Conservation (phyloP, 1,140 invertebrate genomes). For the Drosophila kohkoa region DNA sequence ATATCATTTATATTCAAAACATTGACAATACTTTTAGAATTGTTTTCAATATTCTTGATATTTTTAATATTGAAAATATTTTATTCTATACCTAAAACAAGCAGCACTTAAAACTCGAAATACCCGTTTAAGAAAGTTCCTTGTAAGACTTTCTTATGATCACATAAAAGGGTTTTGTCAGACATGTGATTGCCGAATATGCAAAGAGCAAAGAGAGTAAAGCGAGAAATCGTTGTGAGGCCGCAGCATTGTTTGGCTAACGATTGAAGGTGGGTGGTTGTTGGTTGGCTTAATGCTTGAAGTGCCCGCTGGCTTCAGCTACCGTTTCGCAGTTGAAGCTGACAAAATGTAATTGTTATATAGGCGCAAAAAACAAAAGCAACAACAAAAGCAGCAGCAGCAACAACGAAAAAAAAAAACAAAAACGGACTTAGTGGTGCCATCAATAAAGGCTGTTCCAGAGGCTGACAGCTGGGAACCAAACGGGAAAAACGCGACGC, state of each 20-base stretch:
- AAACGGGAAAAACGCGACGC: conserved; percentile 62
- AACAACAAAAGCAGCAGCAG: not conserved
- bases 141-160: conserved; percentile 23
- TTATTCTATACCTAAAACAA: no score
- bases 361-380: conserved; percentile 58
- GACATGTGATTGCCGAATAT: conserved; percentile 57
- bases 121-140: conserved; percentile 32
- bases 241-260: conserved; percentile 55
- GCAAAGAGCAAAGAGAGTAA: conserved; percentile 36
- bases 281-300: conserved; percentile 14
- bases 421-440: conserved; percentile 65
- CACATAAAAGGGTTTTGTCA: conserved; percentile 59
- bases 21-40: no score
- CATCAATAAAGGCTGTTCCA: conserved; percentile 66
- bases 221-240: conserved; percentile 16
- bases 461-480: conserved; percentile 36
- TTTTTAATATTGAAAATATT: no score
- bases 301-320: conserved; percentile 65
- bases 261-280: conserved; percentile 63
- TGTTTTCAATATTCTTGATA: no score
- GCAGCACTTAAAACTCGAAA: not conserved
- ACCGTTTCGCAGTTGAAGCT: conserved; percentile 62
- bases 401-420: not conserved
- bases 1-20: no score
- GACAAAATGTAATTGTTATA: conserved; percentile 80